Evolutionary conservation across 2,797 vertebrate species (phyloP), one percentile per base, ranked within the genome.

Genomic region (Sciurus vulgaris): DNA sequence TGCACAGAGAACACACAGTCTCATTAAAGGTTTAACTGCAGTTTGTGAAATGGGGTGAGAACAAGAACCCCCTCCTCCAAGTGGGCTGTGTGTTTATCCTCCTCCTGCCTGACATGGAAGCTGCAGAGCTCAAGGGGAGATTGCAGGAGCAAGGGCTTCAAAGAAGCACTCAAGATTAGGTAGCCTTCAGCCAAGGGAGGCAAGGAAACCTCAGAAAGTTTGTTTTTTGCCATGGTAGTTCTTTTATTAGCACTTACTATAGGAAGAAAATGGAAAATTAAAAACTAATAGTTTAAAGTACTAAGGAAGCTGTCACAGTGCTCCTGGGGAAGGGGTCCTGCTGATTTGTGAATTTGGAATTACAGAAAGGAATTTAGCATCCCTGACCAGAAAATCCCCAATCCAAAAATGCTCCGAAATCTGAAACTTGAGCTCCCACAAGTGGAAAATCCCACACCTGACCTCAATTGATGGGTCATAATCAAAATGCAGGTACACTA

Each of bases 11-110:
- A 63, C 30, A 20, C 9, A 2, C 22, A 20, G 20, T 76, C 28
- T 87, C 87, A 82, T 78, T 96, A 93, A 61, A 93, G 67, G 47
- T 74, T 90, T 67, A 94, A 67, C 56, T 78, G 89, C 41, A 63
- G 35, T 86, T 93, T 88, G 56, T 82, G 51, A 93, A 91, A 70
- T n/a, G 56, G 22, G 47, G 26, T 76, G 33, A 74, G 85, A 91
- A 84, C 28, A 90, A 35, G 88, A 63, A 65, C 26, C 38, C 44
- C 86, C 26, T n/a, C 44, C 86, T 94, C 30, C 65, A 77, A 94
- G 67, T 81, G 85, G 30, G 44, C 15, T 8, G 35, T 67, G 0
- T 41, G 49, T 89, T 89, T 93, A 63, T 89, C 94, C 79, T 65
- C 47, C 70, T 88, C 82, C 70, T 35, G 6, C n/a, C 69, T 72